These are phyloP conservation scores for Maccullochella peelii DNA, from an alignment of 2,113 vertebrate species.

Conservation along the genomic window DNA sequence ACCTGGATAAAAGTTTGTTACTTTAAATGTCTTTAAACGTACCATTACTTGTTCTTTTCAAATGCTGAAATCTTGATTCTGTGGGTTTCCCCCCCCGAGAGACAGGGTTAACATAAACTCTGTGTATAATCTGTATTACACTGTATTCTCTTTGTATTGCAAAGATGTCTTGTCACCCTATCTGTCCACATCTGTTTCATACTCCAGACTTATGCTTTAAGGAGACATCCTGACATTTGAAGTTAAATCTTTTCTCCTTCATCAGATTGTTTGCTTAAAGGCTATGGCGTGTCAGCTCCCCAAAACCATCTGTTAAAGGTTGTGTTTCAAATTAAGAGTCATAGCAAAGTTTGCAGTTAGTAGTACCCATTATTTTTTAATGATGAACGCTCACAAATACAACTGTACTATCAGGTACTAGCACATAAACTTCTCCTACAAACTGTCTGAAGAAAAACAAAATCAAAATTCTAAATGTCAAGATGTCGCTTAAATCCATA, in stretches of 20 bases:
- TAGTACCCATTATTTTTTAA: constrained; percentile 11
- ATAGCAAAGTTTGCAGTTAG: neutral
- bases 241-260: constrained; percentile 44
- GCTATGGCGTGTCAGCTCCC: neutral
- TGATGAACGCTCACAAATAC: neutral
- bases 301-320: neutral
- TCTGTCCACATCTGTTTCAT: constrained; percentile 59
- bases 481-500: constrained; percentile 52
- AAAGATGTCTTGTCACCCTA: constrained; percentile 64
- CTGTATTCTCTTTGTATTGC: constrained; percentile 27
- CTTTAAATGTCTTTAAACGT: neutral
- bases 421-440: neutral
- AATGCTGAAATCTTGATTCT: neutral
- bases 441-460: constrained; percentile 40
- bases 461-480: constrained; percentile 51
- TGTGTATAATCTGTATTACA: neutral
- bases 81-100: neutral
- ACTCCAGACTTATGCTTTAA: constrained; percentile 59
- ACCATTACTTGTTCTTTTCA: neutral
- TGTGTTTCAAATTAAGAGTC: constrained; percentile 14
- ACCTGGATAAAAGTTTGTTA: neutral
- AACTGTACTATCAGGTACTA: neutral
- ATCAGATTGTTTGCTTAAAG: constrained; percentile 35
- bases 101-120: neutral
- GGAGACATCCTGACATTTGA: constrained; percentile 66